phyloP scores from a whole-genome alignment of 2,888 invertebrate species.

The Pammene aurita region DNA sequence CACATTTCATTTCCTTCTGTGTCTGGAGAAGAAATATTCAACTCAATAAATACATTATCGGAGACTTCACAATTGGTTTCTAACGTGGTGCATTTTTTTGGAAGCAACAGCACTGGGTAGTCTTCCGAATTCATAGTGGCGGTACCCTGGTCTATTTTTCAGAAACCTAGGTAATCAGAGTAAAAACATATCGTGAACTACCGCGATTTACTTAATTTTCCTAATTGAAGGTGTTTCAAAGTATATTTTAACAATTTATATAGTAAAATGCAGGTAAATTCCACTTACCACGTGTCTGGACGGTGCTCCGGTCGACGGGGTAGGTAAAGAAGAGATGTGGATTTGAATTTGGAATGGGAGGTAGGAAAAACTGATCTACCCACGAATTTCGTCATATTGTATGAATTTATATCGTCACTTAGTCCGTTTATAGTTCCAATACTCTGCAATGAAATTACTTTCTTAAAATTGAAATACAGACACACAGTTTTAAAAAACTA shows the following conservation, averaged over 20 bases:
- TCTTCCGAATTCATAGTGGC: constrained; percentile 50
- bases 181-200: constrained; percentile 47
- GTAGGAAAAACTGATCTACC: constrained; percentile 53
- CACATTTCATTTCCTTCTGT: constrained; percentile 62
- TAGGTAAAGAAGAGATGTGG: constrained; percentile 51
- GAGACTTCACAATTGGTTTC: constrained; percentile 61
- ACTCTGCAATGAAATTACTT: background rate
- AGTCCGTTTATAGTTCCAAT: background rate
- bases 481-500: too few species aligned
- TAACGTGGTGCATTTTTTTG: constrained; percentile 65
- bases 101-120: constrained; percentile 67
- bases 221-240: constrained; percentile 36
- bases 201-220: constrained; percentile 32
- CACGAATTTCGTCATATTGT: constrained; percentile 45
- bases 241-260: constrained; percentile 30
- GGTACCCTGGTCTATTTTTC: constrained; percentile 60
- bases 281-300: constrained; percentile 67
- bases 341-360: constrained; percentile 53
- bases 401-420: background rate
- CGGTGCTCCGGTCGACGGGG: constrained; percentile 50
- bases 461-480: too few species aligned
- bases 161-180: constrained; percentile 49
- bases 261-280: constrained; percentile 58
- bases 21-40: constrained; percentile 66
- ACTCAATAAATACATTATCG: constrained; percentile 66